A percentile compares a stretch with the other conserved stretches of the same genome.
Conservation (phyloP, 2,888 invertebrate species). For the Chymomyza fuscimana region DNA sequence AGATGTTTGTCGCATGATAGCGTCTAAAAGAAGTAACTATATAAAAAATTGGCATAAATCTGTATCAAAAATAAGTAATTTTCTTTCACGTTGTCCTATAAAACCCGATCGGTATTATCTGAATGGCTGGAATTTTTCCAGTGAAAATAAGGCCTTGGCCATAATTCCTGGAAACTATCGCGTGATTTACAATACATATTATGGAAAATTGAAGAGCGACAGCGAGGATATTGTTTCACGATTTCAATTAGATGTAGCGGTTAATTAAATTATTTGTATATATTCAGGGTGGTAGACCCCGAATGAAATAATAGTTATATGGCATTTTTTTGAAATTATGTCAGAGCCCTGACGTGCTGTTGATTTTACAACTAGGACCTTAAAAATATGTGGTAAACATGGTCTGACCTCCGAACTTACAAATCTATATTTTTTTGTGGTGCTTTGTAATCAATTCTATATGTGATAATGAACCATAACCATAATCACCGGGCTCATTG, state of each 20-base stretch:
- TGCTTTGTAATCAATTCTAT: too few species aligned
- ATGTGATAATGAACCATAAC: too few species aligned
- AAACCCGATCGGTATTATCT: slow-evolving; percentile 24
- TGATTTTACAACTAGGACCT: too few species aligned
- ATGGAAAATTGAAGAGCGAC: slow-evolving; percentile 6
- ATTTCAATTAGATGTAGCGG: neutral
- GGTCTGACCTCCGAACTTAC: too few species aligned
- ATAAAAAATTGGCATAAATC: slow-evolving; percentile 35
- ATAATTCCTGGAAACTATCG: slow-evolving; percentile 31
- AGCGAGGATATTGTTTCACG: neutral
- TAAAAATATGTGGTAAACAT: too few species aligned
- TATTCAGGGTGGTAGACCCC: too few species aligned
- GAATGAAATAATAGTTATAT: too few species aligned
- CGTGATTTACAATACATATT: slow-evolving; percentile 13
- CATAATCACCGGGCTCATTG: neutral
- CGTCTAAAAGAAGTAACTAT: slow-evolving; percentile 29
- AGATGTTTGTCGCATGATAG: slow-evolving; percentile 35
- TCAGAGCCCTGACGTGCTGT: too few species aligned
- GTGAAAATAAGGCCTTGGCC: slow-evolving; percentile 15
- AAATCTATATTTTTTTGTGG: too few species aligned
- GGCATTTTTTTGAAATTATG: too few species aligned
- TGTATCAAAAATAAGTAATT: slow-evolving; percentile 35
- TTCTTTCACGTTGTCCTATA: slow-evolving; percentile 41
- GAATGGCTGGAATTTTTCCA: slow-evolving; percentile 23
- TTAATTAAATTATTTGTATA: neutral